Evolutionary conservation across 2,113 vertebrate genomes (phyloP).

Genomic region (Symphodus melops): DNA sequence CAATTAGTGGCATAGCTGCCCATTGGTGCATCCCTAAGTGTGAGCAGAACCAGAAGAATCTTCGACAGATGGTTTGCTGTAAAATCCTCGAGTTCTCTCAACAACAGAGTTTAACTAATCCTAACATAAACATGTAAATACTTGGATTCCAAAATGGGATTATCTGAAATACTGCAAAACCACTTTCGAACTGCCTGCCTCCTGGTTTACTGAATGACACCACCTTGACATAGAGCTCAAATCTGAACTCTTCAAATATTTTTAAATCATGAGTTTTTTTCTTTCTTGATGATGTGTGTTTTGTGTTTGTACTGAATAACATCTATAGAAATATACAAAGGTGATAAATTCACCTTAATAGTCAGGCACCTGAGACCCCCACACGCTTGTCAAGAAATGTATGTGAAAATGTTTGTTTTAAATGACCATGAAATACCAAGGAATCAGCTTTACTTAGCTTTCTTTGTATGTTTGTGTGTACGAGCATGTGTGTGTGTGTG

Average conservation of each 20-base stretch:
- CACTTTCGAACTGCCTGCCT: conserved; percentile 16
- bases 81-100: conserved; percentile 27
- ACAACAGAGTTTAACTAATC: conserved; percentile 38
- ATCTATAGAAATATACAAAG: conserved; percentile 74
- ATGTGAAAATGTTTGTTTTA: conserved; percentile 50
- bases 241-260: conserved; percentile 2
- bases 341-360: conserved; percentile 76
- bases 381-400: conserved; percentile 70
- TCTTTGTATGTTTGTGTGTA: conserved; percentile 23
- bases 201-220: conserved; percentile 42
- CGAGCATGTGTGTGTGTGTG: too few species aligned
- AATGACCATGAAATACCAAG: neutral
- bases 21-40: conserved; percentile 47
- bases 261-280: conserved; percentile 35
- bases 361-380: conserved; percentile 80
- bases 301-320: conserved; percentile 59
- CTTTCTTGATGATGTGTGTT: conserved; percentile 38
- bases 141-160: conserved; percentile 46
- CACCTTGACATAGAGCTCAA: conserved; percentile 45
- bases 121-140: conserved; percentile 35
- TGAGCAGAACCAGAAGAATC: conserved; percentile 49
- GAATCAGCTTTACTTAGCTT: conserved; percentile 29
- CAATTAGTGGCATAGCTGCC: conserved; percentile 17
- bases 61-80: conserved; percentile 41
- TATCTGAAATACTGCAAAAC: conserved; percentile 39